A percentile compares a stretch with the other conserved stretches of the same genome.
Evolutionary conservation across 2,797 vertebrate genomes (phyloP).

Genomic region (Xenops minutus): DNA sequence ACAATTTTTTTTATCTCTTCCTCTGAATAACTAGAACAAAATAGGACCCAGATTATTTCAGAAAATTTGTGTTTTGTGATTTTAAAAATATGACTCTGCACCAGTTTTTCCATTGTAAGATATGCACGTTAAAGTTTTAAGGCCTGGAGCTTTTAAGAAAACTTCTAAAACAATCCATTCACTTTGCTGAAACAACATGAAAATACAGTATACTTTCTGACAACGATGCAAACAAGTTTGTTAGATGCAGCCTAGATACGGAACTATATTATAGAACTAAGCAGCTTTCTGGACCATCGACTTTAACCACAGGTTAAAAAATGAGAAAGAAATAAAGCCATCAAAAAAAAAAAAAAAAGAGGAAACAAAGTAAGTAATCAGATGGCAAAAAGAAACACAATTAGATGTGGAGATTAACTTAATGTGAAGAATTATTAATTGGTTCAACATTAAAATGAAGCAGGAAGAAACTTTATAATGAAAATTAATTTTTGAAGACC

Average conservation of each 20-base stretch:
- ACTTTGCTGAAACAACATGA: background rate
- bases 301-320: background rate
- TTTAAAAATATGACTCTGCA: background rate
- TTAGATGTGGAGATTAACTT: background rate
- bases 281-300: background rate
- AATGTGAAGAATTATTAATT: background rate
- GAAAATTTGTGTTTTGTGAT: background rate
- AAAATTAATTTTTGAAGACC: background rate
- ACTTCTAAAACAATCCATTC: background rate
- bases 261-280: background rate
- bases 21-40: background rate
- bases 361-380: background rate
- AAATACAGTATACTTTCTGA: background rate
- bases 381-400: background rate
- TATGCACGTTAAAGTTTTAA: background rate
- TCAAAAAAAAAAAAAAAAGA: background rate
- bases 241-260: background rate
- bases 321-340: background rate
- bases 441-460: background rate
- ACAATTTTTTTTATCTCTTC: background rate
- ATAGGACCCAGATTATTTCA: background rate
- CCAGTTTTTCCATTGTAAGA: background rate
- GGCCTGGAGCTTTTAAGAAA: background rate
- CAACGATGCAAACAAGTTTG: background rate
- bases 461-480: background rate